These are phyloP conservation scores for Coreoperca whiteheadi DNA, from an alignment of 2,113 vertebrate species.

Conservation along the genomic window DNA sequence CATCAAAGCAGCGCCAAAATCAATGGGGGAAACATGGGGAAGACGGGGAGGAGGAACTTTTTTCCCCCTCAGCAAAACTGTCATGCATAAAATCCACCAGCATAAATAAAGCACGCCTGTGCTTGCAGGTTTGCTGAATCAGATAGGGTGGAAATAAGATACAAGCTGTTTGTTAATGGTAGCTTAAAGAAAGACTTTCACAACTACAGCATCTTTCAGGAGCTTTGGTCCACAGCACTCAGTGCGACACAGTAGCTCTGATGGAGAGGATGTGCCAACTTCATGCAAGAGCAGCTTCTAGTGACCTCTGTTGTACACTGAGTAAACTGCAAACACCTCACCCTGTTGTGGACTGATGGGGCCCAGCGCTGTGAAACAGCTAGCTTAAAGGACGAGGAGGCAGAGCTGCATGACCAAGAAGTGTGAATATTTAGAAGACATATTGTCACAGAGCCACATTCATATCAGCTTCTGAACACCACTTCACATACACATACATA, in stretches of 20 bases:
- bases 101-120: constrained; percentile 70
- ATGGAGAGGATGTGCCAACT: constrained; percentile 21
- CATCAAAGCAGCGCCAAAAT: constrained; percentile 87
- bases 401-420: constrained; percentile 9
- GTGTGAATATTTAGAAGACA: neutral
- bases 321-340: constrained; percentile 49
- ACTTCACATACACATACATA: neutral
- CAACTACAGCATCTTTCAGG: constrained; percentile 49
- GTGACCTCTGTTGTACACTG: constrained; percentile 70
- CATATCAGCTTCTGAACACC: neutral
- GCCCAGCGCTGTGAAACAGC: neutral
- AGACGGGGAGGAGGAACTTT: constrained; percentile 66
- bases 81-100: constrained; percentile 68
- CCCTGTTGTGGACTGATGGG: neutral
- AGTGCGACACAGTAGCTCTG: neutral
- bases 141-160: constrained; percentile 62
- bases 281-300: constrained; percentile 65
- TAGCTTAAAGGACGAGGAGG: neutral
- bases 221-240: constrained; percentile 29
- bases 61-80: constrained; percentile 74
- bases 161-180: constrained; percentile 72
- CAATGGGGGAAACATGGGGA: constrained; percentile 86
- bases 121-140: constrained; percentile 75
- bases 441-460: constrained; percentile 1
- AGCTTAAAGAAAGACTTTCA: constrained; percentile 60